Percentiles rank a stretch among this genome's conserved stretches.
Evolutionary conservation across 2,797 vertebrate species (phyloP).

Genomic region (Morelia viridis): DNA sequence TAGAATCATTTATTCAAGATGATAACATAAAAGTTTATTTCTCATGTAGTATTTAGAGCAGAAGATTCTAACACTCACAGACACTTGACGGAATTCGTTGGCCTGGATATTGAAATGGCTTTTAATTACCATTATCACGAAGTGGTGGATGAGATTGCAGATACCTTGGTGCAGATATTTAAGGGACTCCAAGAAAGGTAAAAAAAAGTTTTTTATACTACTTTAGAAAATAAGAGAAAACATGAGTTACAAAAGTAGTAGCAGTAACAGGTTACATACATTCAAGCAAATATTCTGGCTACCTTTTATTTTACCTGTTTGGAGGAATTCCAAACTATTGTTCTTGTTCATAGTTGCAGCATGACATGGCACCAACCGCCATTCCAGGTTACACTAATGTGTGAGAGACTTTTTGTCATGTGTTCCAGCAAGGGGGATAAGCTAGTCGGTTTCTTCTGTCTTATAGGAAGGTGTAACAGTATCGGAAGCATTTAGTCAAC

Average conservation of each 20-base stretch:
- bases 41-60: constrained; percentile 89
- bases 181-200: constrained; percentile 96
- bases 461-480: not conserved
- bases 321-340: not conserved
- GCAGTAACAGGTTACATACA: not conserved
- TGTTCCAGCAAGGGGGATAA: not conserved
- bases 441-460: not conserved
- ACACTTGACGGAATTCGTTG: constrained; percentile 97
- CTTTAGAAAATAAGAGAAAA: not conserved
- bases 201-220: constrained; percentile 45
- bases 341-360: not conserved
- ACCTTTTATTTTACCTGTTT: not conserved
- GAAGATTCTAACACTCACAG: constrained; percentile 99
- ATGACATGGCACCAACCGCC: not conserved
- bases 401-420: not conserved
- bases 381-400: not conserved
- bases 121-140: constrained; percentile 99
- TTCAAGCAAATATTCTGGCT: not conserved
- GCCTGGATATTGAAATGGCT: constrained; percentile 98
- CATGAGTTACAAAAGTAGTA: not conserved
- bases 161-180: constrained; percentile 98
- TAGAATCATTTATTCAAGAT: constrained; percentile 39
- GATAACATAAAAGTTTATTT: constrained; percentile 40
- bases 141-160: constrained; percentile 94
- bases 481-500: not conserved